Evolutionary conservation across 2,797 vertebrate species (phyloP).

Genomic region (Anabas testudineus): DNA sequence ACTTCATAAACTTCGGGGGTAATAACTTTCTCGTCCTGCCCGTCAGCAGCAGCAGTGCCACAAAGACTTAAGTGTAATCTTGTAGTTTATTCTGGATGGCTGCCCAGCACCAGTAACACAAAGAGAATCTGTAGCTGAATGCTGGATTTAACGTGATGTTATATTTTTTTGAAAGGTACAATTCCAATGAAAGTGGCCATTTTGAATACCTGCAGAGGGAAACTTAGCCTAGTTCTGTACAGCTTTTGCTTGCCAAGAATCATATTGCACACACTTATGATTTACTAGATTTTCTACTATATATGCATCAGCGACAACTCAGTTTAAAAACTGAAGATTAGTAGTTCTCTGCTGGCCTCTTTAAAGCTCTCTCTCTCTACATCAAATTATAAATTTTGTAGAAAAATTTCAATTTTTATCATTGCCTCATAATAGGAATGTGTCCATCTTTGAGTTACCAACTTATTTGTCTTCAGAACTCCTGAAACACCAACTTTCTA

Average conservation of each 20-base stretch:
- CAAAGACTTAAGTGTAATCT: conserved; percentile 79
- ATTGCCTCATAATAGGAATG: background rate
- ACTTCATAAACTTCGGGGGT: conserved; percentile 82
- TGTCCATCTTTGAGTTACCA: background rate
- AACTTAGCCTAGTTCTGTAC: conserved; percentile 1
- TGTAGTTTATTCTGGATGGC: conserved; percentile 84
- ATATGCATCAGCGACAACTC: background rate
- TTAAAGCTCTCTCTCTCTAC: background rate
- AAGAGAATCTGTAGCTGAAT: conserved; percentile 61
- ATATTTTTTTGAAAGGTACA: conserved; percentile 36
- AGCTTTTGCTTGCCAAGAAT: conserved; percentile 7
- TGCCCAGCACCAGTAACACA: conserved; percentile 72
- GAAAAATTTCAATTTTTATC: no score
- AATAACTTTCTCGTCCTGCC: conserved; percentile 76
- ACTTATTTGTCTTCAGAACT: background rate
- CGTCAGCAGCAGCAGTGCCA: conserved; percentile 63
- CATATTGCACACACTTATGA: conserved; percentile 8
- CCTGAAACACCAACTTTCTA: background rate
- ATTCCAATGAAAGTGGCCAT: conserved; percentile 15
- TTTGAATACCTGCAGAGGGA: conserved; percentile 29
- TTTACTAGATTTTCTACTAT: background rate
- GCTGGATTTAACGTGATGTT: conserved; percentile 28
- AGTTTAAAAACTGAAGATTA: background rate
- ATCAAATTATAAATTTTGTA: background rate
- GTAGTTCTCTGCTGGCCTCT: background rate